These are phyloP conservation scores for Sialis lutaria DNA, from an alignment of 2,888 invertebrate species.

Conservation along the genomic window DNA sequence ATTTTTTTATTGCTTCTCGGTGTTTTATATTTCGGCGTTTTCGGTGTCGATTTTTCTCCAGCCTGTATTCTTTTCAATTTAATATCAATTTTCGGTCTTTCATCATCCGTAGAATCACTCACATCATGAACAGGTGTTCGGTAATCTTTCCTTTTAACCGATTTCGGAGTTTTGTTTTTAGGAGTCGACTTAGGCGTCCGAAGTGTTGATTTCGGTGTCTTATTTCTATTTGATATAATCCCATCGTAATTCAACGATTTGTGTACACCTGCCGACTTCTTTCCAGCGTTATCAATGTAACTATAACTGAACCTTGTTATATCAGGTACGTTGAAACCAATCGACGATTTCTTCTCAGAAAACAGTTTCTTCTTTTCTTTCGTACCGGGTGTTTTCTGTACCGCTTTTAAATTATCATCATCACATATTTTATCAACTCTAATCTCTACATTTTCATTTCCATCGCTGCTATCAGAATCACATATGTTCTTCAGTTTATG, in stretches of 20 bases:
- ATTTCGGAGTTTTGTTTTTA: not conserved
- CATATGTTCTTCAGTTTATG: too few relatives aligned
- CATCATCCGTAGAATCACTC: not conserved
- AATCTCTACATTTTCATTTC: too few relatives aligned
- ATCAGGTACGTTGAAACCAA: not conserved
- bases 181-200: not conserved
- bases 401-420: too few relatives aligned
- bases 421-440: too few relatives aligned
- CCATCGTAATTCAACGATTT: too few relatives aligned
- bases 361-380: too few relatives aligned
- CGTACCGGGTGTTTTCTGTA: too few relatives aligned
- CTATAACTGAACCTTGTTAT: not conserved
- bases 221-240: not conserved
- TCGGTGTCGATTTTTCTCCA: too few relatives aligned
- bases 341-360: not conserved
- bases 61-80: not conserved
- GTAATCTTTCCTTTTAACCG: not conserved
- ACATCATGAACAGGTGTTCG: too few relatives aligned
- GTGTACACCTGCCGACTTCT: too few relatives aligned
- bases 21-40: slow-evolving; percentile 8
- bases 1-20: slow-evolving; percentile 2
- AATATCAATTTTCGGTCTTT: not conserved
- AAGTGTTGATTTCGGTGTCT: not conserved
- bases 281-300: not conserved
- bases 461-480: too few relatives aligned